Base-by-base conservation (phyloP, 2,888 invertebrate species). In the Gonocerus acuteangulatus region DNA sequence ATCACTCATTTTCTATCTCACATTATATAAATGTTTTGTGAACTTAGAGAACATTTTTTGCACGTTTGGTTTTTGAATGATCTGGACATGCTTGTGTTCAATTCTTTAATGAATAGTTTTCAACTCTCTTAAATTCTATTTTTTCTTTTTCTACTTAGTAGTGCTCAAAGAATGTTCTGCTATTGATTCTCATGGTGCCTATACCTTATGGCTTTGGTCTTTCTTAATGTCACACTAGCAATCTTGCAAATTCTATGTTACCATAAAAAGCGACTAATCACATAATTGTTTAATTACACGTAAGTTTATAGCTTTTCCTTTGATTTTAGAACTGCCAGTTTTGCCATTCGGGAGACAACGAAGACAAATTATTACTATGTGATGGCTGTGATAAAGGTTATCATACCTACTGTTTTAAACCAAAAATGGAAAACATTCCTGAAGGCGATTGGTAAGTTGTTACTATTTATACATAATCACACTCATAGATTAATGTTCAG, bases 311-410 rank as follows among this genome's bases (percentile, higher is more conserved):
- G 7, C 13, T 49, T 48, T 32, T 6, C 1, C 4, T 47, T 13
- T n/a, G 3, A 11, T 61, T 62, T 64, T 83, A 95, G 93, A 90
- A 91, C 77, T 96, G 96, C 77, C 96, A 97, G 77, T 95, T 97
- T 76, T 97, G 97, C 77, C 85, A 90, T 72, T 87, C 88, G 71
- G 96, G 95, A 63, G 95, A 96, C 77, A 92, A 95, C 71, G 96
- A 97, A 74, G 95, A 93, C 69, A 89, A 95, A 74, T 78, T 97
- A 68, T 77, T 97, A 69, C 79, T 97, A 21, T 97, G 97, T 75
- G 97, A 97, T 76, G 92, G 95, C 67, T 97, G 97, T 76, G 97
- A 97, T 76, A 91, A 93, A 74, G 97, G 96, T 54, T 96, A 95
- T 76, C 97, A 97, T 78, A 96, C 95, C 49, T 96, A 96, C 75